Evolutionary conservation across 2,888 invertebrate genomes (phyloP), one percentile per base, ranked within the genome.

Genomic region (Tribolium freemani): DNA sequence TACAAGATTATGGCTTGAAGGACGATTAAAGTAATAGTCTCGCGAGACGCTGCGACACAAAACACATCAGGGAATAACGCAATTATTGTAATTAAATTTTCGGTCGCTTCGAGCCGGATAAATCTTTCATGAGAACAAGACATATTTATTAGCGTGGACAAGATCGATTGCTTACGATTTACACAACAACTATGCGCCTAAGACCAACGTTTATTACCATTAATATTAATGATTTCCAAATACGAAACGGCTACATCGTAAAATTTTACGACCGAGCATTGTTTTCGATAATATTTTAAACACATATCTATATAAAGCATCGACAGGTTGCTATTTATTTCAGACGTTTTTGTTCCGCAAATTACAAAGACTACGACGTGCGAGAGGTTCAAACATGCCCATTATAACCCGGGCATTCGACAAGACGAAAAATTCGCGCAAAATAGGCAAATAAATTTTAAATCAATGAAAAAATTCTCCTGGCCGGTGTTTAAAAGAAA

Each of bases 231-330:
- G 77, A 75, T 75, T 78, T 77, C 80, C 79, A 79, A 79, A 79
- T 79, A 79, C 75, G 78, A 77, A 73, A 73, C 74, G 61, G 73
- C 76, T 78, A 76, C 73, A 78, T 80, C 84, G 79, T 84, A 84
- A 84, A 84, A 84, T 82, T 84, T 84, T 83, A 84, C 79, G 82
- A 80, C 76, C 63, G 56, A 66, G 75, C 79, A 83, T 83, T 84
- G 83, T 84, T 83, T 82, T 82, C 82, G 77, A 78, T 82, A 79
- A 81, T 83, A 84, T 84, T 83, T 84, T 83, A 83, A 78, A 78
- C 80, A 76, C 69, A 60, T 81, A 80, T 82, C 78, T 81, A 77
- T 81, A 82, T 80, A 78, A 74, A 74, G 74, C 67, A 74, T 68
- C 66, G 75, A 72, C 73, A 70, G 73, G 54, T 53, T 51, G 69